These are phyloP conservation scores for Neoaliturus tenellus DNA, from an alignment of 2,888 invertebrate species.

Conservation along the genomic window DNA sequence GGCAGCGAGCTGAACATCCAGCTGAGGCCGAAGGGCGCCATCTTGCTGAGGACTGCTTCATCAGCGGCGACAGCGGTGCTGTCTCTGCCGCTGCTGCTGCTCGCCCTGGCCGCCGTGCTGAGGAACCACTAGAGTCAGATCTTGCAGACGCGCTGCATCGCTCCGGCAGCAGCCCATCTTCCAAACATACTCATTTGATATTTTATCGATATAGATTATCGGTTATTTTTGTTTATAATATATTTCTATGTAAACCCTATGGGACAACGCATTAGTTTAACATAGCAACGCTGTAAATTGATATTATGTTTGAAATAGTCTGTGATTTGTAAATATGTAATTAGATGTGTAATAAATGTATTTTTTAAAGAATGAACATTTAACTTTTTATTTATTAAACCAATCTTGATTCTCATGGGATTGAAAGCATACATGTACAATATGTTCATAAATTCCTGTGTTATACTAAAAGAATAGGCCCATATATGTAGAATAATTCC, in stretches of 20 bases:
- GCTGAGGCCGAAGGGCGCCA: conserved; percentile 60
- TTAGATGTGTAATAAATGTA: neutral
- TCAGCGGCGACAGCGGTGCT: neutral
- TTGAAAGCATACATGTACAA: too few relatives aligned
- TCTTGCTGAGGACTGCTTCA: conserved; percentile 48
- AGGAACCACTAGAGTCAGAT: neutral
- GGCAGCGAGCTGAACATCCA: neutral
- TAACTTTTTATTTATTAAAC: too few relatives aligned
- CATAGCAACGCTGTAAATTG: neutral
- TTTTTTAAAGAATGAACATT: neutral
- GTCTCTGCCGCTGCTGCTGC: neutral
- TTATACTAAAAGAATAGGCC: too few relatives aligned
- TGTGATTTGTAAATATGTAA: neutral
- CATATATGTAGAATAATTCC: too few relatives aligned
- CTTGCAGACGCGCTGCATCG: neutral
- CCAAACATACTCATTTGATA: too few relatives aligned
- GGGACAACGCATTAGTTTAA: too few relatives aligned
- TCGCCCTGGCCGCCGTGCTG: neutral
- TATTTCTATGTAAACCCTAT: too few relatives aligned
- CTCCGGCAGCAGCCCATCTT: too few relatives aligned
- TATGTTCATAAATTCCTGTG: too few relatives aligned
- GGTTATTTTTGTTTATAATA: too few relatives aligned
- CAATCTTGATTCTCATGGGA: too few relatives aligned
- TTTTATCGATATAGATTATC: too few relatives aligned
- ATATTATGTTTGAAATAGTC: neutral